phyloP scores from a whole-genome alignment of 2,888 invertebrate species.

The Thereva nobilitata region DNA sequence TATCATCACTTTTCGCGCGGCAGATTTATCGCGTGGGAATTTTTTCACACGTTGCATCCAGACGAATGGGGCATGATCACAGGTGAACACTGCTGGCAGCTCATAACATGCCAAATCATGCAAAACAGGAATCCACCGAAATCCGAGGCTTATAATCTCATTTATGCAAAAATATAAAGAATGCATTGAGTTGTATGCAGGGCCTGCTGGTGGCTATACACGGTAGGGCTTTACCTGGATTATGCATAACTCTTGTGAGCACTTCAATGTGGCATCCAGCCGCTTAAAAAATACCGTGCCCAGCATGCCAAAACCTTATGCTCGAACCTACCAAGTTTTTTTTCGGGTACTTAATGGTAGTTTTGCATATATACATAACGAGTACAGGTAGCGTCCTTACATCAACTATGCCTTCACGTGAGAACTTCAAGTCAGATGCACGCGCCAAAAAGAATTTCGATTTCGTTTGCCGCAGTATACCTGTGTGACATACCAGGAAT shows the following conservation, averaged over 20 bases:
- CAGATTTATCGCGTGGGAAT: neutral
- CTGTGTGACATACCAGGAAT: too few species aligned
- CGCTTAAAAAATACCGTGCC: conserved; percentile 2
- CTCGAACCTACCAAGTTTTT: neutral
- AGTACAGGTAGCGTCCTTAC: neutral
- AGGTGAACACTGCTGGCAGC: neutral
- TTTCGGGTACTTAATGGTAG: neutral
- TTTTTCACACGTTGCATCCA: conserved; percentile 6
- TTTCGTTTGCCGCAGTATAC: too few species aligned
- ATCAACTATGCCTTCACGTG: neutral
- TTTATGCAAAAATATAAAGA: conserved; percentile 2
- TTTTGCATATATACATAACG: neutral
- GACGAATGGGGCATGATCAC: neutral
- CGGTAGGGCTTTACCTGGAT: neutral
- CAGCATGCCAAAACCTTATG: conserved; percentile 15
- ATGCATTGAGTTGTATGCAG: neutral
- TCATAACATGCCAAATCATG: neutral
- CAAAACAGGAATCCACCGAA: neutral
- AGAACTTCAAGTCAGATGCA: conserved; percentile 2
- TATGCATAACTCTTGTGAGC: neutral
- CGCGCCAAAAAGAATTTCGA: conserved; percentile 2
- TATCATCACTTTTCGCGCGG: neutral
- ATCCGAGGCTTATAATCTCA: conserved; percentile 7
- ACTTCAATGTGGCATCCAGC: neutral
- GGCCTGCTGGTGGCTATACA: neutral